Base-by-base conservation (phyloP, 1,140 invertebrate species). In the Tetramorium parvispinum region DNA sequence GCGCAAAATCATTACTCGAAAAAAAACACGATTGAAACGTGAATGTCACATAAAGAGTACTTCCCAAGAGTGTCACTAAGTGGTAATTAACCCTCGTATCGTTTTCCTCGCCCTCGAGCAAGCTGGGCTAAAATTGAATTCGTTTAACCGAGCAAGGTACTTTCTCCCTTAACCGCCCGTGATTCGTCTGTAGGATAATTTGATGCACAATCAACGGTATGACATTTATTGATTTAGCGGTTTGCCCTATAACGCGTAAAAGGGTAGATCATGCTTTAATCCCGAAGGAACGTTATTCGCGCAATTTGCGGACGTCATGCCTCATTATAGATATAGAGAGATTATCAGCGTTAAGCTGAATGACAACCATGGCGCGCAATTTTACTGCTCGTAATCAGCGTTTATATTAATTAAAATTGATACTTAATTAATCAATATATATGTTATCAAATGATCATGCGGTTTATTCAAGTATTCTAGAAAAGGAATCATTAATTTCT, bases 71-170 rank as follows among this genome's bases (percentile, higher is more conserved):
- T 73, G 66, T 87, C 57, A 18, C 79, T 92, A 92, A 92, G 88
- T 92, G 87, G 76, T 90, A 91, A 91, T 92, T 92, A 91, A 91
- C 90, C 88, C 68, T 53, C 63, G 77, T 86, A 27, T 82, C 40
- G 63, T 83, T 89, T 87, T 65, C 85, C 51, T 66, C 61, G 55
- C 13, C 51, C 66, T 27, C 46, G 49, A 82, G 78, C 88, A 83
- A 85, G 57, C 59, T 37, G n/a, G 87, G 21, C 40, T 66, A 76
- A 87, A 89, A 78, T 88, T 86, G 70, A 87, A 88, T 53, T 11
- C 51, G 51, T 59, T 85, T 88, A 85, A 87, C 11, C 32, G 13
- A 7, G 24, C n/a, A 49, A 63, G 8, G 40, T 61, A 65, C n/a
- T 85, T 49, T 32, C 18, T 32, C 55, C 13, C 63, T 79, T 18